Evolutionary conservation across 2,113 vertebrate genomes (phyloP), one percentile per base, ranked within the genome.

Genomic region (Australoheros scitulus): DNA sequence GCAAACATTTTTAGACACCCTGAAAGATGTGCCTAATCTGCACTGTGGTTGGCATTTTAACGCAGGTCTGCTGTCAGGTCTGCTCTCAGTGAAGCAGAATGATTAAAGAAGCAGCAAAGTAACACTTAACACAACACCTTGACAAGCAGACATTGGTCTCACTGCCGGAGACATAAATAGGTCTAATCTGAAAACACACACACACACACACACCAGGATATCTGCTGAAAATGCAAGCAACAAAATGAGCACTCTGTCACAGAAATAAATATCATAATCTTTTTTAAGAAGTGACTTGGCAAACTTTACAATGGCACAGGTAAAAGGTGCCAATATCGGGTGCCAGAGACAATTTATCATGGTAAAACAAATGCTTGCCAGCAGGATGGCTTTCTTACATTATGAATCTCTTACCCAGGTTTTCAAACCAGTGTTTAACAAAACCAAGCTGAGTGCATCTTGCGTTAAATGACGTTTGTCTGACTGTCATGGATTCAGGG

Each of bases 91-190:
- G 76, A 89, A 57, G 83, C 76, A 75, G 77, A 88, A 77, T 80
- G 89, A 91, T 93, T 91, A 86, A 90, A 90, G 87, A 61, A 75
- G 76, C 60, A 79, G 82, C 59, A 63, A 80, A 85, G 43, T 61
- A 84, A 87, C 68, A 77, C 61, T 77, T 80, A 87, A 83, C 80
- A 76, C 76, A 84, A 78, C 79, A 61, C 47, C 52, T 57, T 88
- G 88, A 90, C 90, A 90, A 85, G 76, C 41, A 86, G 24, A 80
- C 70, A 83, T 81, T 75, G 75, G 57, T 64, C 84, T 79, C 52
- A 29, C 56, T 34, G 26, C 60, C 41, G 79, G 18, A 76, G 74
- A 90, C 65, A 79, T 65, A 82, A 82, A 83, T 74, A 91, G 77
- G 85, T 63, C 11, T 78, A 61, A 87, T 77, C 68, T 79, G 58